Evolutionary conservation across 2,888 invertebrate species (phyloP).

Genomic region (Ectemnius lituratus): DNA sequence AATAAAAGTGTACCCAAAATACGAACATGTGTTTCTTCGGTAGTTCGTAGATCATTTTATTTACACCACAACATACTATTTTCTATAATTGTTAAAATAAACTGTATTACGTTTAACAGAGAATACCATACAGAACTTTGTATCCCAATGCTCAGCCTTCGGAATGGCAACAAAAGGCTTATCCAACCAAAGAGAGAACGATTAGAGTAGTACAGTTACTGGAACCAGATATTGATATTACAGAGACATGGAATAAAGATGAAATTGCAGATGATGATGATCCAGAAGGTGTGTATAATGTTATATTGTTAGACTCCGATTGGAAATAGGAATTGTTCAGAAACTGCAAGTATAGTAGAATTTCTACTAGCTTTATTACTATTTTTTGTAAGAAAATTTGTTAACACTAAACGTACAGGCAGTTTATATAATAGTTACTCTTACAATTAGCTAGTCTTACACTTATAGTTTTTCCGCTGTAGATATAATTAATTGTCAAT

Average conservation of each 20-base stretch:
- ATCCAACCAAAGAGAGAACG: constrained; percentile 77
- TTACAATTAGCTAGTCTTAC: too few relatives aligned
- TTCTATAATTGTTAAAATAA: constrained; percentile 3
- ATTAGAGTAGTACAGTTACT: constrained; percentile 80
- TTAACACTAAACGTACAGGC: too few relatives aligned
- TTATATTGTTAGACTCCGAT: not conserved
- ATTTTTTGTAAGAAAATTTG: too few relatives aligned
- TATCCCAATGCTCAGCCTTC: constrained; percentile 80
- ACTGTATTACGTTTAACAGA: constrained; percentile 64
- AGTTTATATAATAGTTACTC: too few relatives aligned
- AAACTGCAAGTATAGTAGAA: too few relatives aligned
- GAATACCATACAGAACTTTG: constrained; percentile 79
- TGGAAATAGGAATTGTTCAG: not conserved
- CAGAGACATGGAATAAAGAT: constrained; percentile 78
- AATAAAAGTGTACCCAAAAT: too few relatives aligned
- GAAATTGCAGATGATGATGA: constrained; percentile 78
- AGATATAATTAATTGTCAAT: too few relatives aligned
- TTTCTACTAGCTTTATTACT: too few relatives aligned
- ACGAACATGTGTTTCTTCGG: too few relatives aligned
- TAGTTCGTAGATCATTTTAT: too few relatives aligned
- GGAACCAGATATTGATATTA: constrained; percentile 80
- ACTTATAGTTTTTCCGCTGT: too few relatives aligned
- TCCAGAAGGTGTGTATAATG: constrained; percentile 57
- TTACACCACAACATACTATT: not conserved
- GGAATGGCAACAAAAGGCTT: constrained; percentile 80